These are phyloP conservation scores for Thymelicus acteon DNA, from an alignment of 2,888 invertebrate species.

Conservation along the genomic window DNA sequence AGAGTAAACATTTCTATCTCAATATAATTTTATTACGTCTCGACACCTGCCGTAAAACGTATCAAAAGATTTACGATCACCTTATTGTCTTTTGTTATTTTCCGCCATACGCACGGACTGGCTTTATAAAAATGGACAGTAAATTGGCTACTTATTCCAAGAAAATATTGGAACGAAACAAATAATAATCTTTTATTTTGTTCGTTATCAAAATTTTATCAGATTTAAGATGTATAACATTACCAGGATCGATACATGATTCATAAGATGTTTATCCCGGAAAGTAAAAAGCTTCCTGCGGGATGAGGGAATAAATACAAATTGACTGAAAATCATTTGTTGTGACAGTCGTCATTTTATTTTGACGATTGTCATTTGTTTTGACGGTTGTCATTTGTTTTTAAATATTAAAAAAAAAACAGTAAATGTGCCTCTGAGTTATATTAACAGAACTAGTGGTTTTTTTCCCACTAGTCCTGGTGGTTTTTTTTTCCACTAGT, in stretches of 20 bases:
- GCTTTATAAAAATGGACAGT: slow-evolving; percentile 7
- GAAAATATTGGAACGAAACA: background rate
- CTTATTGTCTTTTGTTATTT: slow-evolving; percentile 6
- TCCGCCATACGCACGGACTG: background rate
- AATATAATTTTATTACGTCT: slow-evolving; percentile 18
- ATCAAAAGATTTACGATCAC: slow-evolving; percentile 6
- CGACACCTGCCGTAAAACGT: slow-evolving; percentile 14
- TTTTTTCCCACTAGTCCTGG: too few relatives aligned
- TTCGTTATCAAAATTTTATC: background rate
- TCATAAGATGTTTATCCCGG: too few relatives aligned
- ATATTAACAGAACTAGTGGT: too few relatives aligned
- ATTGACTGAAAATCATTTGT: too few relatives aligned
- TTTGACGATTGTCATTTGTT: too few relatives aligned
- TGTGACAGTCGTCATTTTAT: too few relatives aligned
- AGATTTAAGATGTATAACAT: background rate
- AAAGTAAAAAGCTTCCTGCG: too few relatives aligned
- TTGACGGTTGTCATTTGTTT: too few relatives aligned
- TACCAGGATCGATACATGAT: background rate
- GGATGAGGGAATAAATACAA: too few relatives aligned
- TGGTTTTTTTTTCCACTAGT: too few relatives aligned
- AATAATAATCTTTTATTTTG: background rate
- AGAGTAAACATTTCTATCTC: background rate
- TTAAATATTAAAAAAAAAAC: too few relatives aligned
- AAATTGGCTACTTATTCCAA: background rate
- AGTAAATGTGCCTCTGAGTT: too few relatives aligned